Conservation (phyloP, 2,888 invertebrate species). For the Notodonta ziczac region DNA sequence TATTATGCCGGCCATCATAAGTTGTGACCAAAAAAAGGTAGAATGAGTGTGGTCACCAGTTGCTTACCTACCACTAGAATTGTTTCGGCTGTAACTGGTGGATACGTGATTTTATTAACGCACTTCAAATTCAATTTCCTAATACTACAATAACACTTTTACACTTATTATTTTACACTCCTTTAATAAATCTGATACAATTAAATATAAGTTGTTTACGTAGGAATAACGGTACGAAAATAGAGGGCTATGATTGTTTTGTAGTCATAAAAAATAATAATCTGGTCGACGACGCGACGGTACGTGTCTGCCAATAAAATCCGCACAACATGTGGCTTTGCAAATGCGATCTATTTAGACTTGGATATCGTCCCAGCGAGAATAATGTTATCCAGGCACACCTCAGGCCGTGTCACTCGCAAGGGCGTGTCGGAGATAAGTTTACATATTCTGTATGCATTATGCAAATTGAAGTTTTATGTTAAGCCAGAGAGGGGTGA, state of each 20-base stretch:
- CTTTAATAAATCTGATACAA: constrained; percentile 31
- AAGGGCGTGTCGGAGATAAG: constrained; percentile 82
- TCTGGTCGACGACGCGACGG: constrained; percentile 44
- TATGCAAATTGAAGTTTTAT: constrained; percentile 84
- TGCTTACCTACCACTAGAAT: constrained; percentile 37
- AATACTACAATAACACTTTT: no score
- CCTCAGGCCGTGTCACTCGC: constrained; percentile 77
- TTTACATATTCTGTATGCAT: constrained; percentile 83
- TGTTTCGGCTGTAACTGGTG: constrained; percentile 25
- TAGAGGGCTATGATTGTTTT: constrained; percentile 37
- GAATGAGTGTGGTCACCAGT: constrained; percentile 48
- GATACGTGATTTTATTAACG: constrained; percentile 26
- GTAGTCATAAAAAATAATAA: constrained; percentile 45
- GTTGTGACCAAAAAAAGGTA: constrained; percentile 54
- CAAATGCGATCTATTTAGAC: constrained; percentile 78
- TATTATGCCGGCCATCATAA: constrained; percentile 60
- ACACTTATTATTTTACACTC: no score
- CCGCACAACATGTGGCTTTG: constrained; percentile 61
- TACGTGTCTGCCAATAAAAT: constrained; percentile 55
- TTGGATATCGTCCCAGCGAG: constrained; percentile 75
- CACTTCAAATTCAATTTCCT: constrained; percentile 20
- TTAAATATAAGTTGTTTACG: constrained; percentile 19
- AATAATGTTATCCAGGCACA: constrained; percentile 82
- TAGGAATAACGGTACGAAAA: constrained; percentile 21
- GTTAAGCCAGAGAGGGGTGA: constrained; percentile 64